Conservation (phyloP, 2,797 vertebrate species). For the Alexandromys oeconomus region DNA sequence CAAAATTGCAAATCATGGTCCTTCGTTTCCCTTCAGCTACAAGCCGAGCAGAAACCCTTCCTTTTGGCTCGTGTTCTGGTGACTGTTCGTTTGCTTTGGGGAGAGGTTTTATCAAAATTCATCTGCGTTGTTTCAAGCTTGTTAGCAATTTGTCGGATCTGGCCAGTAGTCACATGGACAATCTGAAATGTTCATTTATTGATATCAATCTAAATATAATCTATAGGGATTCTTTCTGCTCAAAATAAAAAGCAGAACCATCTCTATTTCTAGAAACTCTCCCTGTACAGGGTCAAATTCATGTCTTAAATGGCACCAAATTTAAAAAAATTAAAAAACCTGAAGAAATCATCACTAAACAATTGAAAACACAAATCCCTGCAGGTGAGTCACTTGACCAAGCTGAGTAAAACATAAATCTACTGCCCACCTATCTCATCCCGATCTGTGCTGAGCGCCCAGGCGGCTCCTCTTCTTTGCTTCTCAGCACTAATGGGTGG, state of each 20-base stretch:
- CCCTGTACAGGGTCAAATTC: slow-evolving; percentile 54
- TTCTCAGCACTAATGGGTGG: slow-evolving; percentile 71
- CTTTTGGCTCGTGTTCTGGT: slow-evolving; percentile 52
- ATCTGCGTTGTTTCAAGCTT: slow-evolving; percentile 36
- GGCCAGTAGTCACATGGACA: slow-evolving; percentile 14
- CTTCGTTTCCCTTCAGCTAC: slow-evolving; percentile 6
- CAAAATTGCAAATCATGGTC: neutral
- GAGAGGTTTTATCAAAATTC: slow-evolving; percentile 5
- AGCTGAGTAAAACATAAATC: slow-evolving; percentile 69
- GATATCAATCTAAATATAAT: slow-evolving; percentile 28
- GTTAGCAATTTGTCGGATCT: neutral
- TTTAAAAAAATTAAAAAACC: slow-evolving; percentile 53
- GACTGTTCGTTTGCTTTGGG: slow-evolving; percentile 45
- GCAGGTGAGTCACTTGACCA: slow-evolving; percentile 7
- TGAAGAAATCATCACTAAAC: slow-evolving; percentile 81
- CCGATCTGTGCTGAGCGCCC: slow-evolving; percentile 57
- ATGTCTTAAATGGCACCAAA: slow-evolving; percentile 64
- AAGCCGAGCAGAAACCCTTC: slow-evolving; percentile 1
- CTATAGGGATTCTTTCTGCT: slow-evolving; percentile 59
- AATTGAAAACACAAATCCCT: slow-evolving; percentile 56
- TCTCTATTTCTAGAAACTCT: slow-evolving; percentile 72
- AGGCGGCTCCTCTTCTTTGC: slow-evolving; percentile 58
- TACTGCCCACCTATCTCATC: slow-evolving; percentile 67
- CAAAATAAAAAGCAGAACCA: slow-evolving; percentile 32
- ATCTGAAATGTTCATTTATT: slow-evolving; percentile 70